These are phyloP conservation scores for Bombus superbus DNA, from an alignment of 1,140 invertebrate species.

Conservation along the genomic window DNA sequence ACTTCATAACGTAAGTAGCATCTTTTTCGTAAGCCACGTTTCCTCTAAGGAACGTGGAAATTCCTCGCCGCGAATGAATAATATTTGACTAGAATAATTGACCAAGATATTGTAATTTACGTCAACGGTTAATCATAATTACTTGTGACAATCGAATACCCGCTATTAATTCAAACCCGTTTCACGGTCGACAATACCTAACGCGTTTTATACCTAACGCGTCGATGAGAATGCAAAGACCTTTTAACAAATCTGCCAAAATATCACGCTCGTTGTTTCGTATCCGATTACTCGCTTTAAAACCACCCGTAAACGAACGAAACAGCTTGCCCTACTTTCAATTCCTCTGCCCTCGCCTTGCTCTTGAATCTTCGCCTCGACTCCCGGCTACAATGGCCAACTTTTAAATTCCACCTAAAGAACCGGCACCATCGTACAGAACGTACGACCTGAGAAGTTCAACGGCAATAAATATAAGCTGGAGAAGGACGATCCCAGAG, in stretches of 20 bases:
- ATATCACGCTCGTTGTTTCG: not conserved
- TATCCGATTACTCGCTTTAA: not conserved
- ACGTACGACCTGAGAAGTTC: constrained; percentile 14
- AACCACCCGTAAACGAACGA: not conserved
- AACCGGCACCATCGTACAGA: not conserved
- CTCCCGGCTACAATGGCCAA: not conserved
- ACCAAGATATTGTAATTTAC: not conserved
- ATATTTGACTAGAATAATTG: not conserved
- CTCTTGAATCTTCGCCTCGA: not conserved
- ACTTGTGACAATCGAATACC: not conserved
- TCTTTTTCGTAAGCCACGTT: too few species aligned
- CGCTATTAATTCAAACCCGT: not conserved
- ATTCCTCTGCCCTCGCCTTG: not conserved
- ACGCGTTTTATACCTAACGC: too few species aligned
- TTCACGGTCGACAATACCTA: not conserved
- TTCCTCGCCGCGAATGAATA: not conserved
- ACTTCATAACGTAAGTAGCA: too few species aligned
- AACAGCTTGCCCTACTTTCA: not conserved
- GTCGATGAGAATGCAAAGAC: not conserved
- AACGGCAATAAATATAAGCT: constrained; percentile 28
- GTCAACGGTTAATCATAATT: too few species aligned
- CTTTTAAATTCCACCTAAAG: constrained; percentile 1
- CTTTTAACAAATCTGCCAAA: not conserved
- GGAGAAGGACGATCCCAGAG: not conserved
- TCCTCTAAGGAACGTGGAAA: too few species aligned